Evolutionary conservation across 2,113 vertebrate species (phyloP).

Genomic region (Seriola aureovittata): DNA sequence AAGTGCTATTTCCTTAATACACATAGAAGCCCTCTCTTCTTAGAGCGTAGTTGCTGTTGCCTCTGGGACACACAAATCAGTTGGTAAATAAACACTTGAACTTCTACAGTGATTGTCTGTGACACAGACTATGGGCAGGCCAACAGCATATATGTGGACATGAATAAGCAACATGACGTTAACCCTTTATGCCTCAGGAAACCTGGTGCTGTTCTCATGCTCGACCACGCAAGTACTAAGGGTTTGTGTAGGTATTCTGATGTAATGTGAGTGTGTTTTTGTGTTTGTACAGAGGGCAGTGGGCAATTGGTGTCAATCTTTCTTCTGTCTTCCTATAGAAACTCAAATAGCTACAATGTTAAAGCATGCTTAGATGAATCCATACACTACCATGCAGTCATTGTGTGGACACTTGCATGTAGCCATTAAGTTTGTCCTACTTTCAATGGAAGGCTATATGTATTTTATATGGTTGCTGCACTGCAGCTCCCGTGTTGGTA

Average conservation of each 20-base stretch:
- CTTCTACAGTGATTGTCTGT: slow-evolving; percentile 66
- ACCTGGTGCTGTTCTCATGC: slow-evolving; percentile 47
- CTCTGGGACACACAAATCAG: slow-evolving; percentile 46
- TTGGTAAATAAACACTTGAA: slow-evolving; percentile 62
- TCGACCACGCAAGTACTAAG: slow-evolving; percentile 33
- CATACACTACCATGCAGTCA: slow-evolving; percentile 44
- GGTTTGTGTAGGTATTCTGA: slow-evolving; percentile 58
- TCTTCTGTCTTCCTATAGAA: slow-evolving; percentile 44
- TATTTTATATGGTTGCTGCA: slow-evolving; percentile 36
- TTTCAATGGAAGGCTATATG: slow-evolving; percentile 22
- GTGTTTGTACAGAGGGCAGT: slow-evolving; percentile 40
- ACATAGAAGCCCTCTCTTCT: slow-evolving; percentile 38
- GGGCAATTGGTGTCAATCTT: slow-evolving; percentile 10
- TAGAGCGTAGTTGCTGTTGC: slow-evolving; percentile 32
- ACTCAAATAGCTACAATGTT: slow-evolving; percentile 26
- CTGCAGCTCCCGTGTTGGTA: slow-evolving; percentile 21
- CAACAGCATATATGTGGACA: slow-evolving; percentile 51
- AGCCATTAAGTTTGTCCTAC: slow-evolving; percentile 66
- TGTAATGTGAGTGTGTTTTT: slow-evolving; percentile 38
- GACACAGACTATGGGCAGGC: slow-evolving; percentile 66
- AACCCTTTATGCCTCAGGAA: slow-evolving; percentile 67
- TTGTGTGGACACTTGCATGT: slow-evolving; percentile 59
- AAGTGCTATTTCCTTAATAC: slow-evolving; percentile 25
- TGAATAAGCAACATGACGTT: slow-evolving; percentile 68
- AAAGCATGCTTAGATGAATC: slow-evolving; percentile 50